These are phyloP conservation scores for Poliocrania exsul DNA, from an alignment of 2,797 vertebrate genomes.

Conservation along the genomic window DNA sequence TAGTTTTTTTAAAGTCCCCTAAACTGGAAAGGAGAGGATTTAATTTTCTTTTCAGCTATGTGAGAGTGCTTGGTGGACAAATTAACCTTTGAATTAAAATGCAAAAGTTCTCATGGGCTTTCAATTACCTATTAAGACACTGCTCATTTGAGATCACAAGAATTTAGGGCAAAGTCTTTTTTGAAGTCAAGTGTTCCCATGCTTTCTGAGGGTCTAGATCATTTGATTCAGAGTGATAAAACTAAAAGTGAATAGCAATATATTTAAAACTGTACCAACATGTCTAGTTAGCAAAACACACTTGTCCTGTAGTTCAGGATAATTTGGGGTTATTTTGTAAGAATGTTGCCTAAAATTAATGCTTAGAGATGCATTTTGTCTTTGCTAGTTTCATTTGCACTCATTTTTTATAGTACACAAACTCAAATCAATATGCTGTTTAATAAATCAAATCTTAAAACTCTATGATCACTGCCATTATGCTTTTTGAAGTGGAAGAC, in stretches of 20 bases:
- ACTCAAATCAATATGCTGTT: neutral
- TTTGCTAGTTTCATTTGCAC: neutral
- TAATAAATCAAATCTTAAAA: constrained; percentile 29
- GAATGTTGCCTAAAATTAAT: neutral
- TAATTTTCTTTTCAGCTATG: neutral
- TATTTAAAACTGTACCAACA: neutral
- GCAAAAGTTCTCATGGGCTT: neutral
- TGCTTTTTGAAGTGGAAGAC: constrained; percentile 7
- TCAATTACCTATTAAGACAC: neutral
- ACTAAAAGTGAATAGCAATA: neutral
- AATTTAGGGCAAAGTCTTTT: neutral
- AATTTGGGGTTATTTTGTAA: neutral
- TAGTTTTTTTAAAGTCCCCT: neutral
- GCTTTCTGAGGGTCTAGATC: neutral
- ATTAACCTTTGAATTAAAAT: neutral
- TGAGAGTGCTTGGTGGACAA: neutral
- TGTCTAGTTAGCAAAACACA: neutral
- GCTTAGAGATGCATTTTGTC: neutral
- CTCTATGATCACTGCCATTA: neutral
- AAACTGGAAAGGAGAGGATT: neutral
- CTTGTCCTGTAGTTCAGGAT: neutral
- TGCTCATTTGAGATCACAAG: neutral
- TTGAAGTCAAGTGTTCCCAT: neutral
- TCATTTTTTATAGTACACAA: neutral
- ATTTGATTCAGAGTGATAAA: neutral